These are phyloP conservation scores for Craniophora ligustri DNA, from an alignment of 2,888 invertebrate genomes.

Conservation along the genomic window DNA sequence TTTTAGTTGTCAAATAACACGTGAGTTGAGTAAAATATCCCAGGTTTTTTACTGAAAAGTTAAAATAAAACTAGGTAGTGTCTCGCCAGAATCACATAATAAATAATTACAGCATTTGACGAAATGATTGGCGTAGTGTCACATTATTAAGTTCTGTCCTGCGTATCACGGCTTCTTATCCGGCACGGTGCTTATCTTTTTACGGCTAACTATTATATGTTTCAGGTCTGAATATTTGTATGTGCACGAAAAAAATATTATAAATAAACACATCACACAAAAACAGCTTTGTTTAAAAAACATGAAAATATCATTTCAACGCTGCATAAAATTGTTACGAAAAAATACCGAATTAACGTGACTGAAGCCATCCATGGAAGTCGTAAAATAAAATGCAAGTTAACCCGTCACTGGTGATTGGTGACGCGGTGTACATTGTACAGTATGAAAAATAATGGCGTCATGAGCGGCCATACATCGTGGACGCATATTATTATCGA, in stretches of 20 bases:
- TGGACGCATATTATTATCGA: slow-evolving; percentile 54
- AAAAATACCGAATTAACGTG: slow-evolving; percentile 19
- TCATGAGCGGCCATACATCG: slow-evolving; percentile 57
- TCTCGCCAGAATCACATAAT: too few relatives aligned
- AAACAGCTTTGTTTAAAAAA: background rate
- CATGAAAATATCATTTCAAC: slow-evolving; percentile 30
- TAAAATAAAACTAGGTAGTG: too few relatives aligned
- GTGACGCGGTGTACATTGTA: slow-evolving; percentile 39
- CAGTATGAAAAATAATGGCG: slow-evolving; percentile 61
- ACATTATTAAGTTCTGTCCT: too few relatives aligned
- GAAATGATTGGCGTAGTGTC: too few relatives aligned
- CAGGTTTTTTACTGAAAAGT: too few relatives aligned
- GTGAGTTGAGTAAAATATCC: too few relatives aligned
- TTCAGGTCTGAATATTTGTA: too few relatives aligned
- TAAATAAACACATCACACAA: background rate
- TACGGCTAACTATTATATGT: too few relatives aligned
- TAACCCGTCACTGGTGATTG: slow-evolving; percentile 24
- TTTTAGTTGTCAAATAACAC: slow-evolving; percentile 3
- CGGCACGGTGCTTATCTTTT: too few relatives aligned
- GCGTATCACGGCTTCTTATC: too few relatives aligned
- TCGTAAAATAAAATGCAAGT: slow-evolving; percentile 14
- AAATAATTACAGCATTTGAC: too few relatives aligned
- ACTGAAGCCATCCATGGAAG: slow-evolving; percentile 15
- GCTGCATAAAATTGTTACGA: slow-evolving; percentile 14
- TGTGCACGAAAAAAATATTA: too few relatives aligned